Conservation (phyloP, 2,113 vertebrate species). For the Menidia beryllina region DNA sequence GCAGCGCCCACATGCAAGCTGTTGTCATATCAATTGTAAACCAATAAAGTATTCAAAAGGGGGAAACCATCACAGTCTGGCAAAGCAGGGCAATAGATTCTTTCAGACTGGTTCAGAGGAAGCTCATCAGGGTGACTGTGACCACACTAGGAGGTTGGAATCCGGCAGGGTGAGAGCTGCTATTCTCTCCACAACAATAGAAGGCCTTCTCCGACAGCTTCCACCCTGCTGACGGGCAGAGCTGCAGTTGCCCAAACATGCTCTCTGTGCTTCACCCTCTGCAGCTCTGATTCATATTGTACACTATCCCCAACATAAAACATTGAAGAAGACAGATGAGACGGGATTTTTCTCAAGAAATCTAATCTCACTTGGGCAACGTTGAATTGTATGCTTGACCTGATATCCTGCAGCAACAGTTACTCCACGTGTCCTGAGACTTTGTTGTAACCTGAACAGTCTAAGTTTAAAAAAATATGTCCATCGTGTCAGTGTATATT, state of each 20-base stretch:
- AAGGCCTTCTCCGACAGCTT: constrained; percentile 63
- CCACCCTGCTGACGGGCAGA: constrained; percentile 40
- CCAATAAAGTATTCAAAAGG: constrained; percentile 46
- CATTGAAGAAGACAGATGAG: neutral
- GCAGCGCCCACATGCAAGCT: constrained; percentile 32
- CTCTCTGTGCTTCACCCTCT: constrained; percentile 23
- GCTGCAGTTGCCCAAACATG: constrained; percentile 36
- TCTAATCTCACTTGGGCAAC: neutral
- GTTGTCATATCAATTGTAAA: constrained; percentile 40
- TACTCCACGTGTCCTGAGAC: neutral
- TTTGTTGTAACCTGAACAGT: neutral
- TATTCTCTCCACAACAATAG: constrained; percentile 71
- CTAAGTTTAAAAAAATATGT: too few species aligned
- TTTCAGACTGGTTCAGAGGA: constrained; percentile 59
- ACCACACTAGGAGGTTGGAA: constrained; percentile 65
- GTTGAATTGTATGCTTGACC: too few species aligned
- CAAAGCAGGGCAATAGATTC: constrained; percentile 58
- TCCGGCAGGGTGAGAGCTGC: constrained; percentile 65
- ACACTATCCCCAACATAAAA: constrained; percentile 25
- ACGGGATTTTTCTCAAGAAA: neutral
- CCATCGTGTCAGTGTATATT: neutral
- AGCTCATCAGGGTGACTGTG: constrained; percentile 59
- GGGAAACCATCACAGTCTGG: constrained; percentile 36
- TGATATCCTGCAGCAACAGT: neutral
- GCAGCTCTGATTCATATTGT: constrained; percentile 15